These are phyloP conservation scores for Lethocerus indicus DNA, from an alignment of 1,140 invertebrate species.

Conservation along the genomic window DNA sequence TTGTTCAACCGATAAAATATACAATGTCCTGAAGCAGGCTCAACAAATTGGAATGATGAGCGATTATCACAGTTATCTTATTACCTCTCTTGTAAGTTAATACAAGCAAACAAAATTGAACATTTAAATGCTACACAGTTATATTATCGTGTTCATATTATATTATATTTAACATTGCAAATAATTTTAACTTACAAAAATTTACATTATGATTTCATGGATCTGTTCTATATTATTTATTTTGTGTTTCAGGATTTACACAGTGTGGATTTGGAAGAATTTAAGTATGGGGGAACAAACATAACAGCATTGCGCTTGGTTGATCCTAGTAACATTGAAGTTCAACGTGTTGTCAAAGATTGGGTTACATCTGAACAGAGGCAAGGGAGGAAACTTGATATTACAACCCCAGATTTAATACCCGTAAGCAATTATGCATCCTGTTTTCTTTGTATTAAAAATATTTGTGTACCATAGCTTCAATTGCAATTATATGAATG, in stretches of 20 bases:
- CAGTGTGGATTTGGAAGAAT: constrained; percentile 78
- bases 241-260: constrained; percentile 56
- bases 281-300: constrained; percentile 84
- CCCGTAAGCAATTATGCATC: constrained; percentile 9
- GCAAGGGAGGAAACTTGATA: constrained; percentile 40
- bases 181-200: not conserved
- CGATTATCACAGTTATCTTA: constrained; percentile 79
- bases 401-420: constrained; percentile 24
- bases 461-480: too few relatives aligned
- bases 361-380: constrained; percentile 52
- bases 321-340: constrained; percentile 53
- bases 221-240: not conserved
- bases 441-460: too few relatives aligned
- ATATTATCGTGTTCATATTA: not conserved
- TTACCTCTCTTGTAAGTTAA: constrained; percentile 62
- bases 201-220: not conserved
- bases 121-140: not conserved
- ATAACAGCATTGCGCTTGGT: constrained; percentile 78
- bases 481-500: too few relatives aligned
- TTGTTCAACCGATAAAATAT: constrained; percentile 68
- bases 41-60: constrained; percentile 93
- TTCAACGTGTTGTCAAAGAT: constrained; percentile 53
- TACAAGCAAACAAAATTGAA: not conserved
- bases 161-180: not conserved
- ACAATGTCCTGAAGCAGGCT: constrained; percentile 73